phyloP scores from a whole-genome alignment of 1,140 invertebrate species.

The Procambarus virginalis region DNA sequence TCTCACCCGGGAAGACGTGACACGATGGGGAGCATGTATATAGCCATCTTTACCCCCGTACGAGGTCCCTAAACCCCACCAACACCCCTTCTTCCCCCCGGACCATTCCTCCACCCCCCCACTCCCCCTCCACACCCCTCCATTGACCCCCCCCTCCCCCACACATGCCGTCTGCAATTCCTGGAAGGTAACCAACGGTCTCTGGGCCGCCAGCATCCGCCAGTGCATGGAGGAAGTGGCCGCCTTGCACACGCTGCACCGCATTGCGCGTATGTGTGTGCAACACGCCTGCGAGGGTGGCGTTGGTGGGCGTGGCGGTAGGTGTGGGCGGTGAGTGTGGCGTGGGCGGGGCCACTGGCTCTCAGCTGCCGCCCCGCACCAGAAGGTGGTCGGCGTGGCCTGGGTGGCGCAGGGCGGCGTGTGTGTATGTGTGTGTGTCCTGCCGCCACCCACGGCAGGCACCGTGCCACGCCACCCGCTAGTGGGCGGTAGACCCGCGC shows the following conservation, averaged over 20 bases:
- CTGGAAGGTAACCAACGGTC: constrained; percentile 62
- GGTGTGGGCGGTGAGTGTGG: not conserved
- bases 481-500: not conserved
- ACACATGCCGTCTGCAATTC: constrained; percentile 35
- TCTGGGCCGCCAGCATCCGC: constrained; percentile 54
- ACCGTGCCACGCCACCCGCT: constrained; percentile 12
- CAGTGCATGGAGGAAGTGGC: constrained; percentile 59
- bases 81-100: not conserved
- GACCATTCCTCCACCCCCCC: not conserved
- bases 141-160: not conserved
- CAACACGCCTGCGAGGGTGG: not conserved
- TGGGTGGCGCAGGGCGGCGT: not conserved
- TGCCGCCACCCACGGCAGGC: not conserved
- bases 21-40: not conserved
- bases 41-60: not conserved
- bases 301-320: constrained; percentile 37
- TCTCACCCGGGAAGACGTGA: not conserved
- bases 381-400: constrained; percentile 28
- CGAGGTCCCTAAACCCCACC: not conserved
- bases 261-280: constrained; percentile 13
- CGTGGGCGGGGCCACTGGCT: constrained; percentile 6
- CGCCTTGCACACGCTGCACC: not conserved
- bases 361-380: not conserved
- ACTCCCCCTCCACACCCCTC: not conserved
- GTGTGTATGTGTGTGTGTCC: no score